A percentile compares a stretch with the other conserved stretches of the same genome.
phyloP scores from a whole-genome alignment of 2,797 vertebrate species.

The Danio choprae region DNA sequence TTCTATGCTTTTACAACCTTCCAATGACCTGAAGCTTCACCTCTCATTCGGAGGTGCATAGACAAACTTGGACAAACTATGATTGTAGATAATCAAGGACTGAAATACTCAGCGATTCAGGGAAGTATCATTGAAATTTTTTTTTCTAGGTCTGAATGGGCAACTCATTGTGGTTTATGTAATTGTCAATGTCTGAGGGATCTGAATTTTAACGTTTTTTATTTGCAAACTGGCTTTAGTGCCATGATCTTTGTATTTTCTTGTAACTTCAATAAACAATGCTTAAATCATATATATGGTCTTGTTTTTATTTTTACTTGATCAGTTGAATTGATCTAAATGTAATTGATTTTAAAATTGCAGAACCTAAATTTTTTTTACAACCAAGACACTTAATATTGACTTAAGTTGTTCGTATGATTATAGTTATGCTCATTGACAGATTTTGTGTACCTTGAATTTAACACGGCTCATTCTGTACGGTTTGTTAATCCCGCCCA shows the following conservation, averaged over 20 bases:
- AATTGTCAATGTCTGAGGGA: slow-evolving; percentile 18
- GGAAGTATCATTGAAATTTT: slow-evolving; percentile 33
- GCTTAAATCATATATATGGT: slow-evolving; percentile 30
- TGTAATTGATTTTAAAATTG: neutral
- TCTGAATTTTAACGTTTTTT: slow-evolving; percentile 21
- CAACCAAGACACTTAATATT: neutral
- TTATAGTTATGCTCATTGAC: neutral
- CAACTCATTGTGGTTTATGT: slow-evolving; percentile 44
- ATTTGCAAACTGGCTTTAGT: slow-evolving; percentile 31
- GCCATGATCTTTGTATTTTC: slow-evolving; percentile 52
- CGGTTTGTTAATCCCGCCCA: slow-evolving; percentile 42
- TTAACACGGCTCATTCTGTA: neutral
- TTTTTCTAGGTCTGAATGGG: slow-evolving; percentile 26
- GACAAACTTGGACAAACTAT: slow-evolving; percentile 26
- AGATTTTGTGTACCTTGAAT: neutral
- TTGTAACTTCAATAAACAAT: slow-evolving; percentile 61
- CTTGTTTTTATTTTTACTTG: neutral
- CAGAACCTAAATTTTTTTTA: no score
- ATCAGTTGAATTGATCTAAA: neutral
- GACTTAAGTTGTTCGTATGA: neutral
- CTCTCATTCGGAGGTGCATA: neutral
- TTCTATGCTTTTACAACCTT: neutral
- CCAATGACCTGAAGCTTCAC: neutral
- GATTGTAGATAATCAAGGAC: slow-evolving; percentile 35
- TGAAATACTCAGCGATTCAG: slow-evolving; percentile 48